Base-by-base conservation (phyloP, 2,113 vertebrate genomes). In the Calidris pygmaea region DNA sequence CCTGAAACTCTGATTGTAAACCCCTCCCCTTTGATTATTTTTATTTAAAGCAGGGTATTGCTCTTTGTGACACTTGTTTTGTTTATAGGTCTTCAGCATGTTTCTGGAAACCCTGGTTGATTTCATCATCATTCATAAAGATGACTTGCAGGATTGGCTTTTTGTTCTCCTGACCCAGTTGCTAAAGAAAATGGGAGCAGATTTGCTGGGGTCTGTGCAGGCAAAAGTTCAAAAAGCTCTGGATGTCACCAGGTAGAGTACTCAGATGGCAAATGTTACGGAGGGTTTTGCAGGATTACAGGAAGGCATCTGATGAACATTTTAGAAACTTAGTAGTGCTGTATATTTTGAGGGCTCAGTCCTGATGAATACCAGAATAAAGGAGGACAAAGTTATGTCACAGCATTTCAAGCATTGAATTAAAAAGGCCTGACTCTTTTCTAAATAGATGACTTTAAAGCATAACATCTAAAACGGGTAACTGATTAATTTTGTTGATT, bases 61-160 rank as follows among this genome's bases (percentile, higher is more conserved):
- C 18, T 76, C 68, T 88, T 63, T 77, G 34, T 95, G 89, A 96
- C 59, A 73, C 29, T 93, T 53, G 56, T 18, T 75, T 82, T 89
- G 24, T 71, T 83, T 91, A 37, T 95, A 99, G 99, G 99, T 99
- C 91, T 99, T 99, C 97, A 99, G 99, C 97, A 99, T 99, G 99
- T 99, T 99, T 97, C 97, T 99, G 98, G 99, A 99, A 98, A 99
- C 99, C 2, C 98, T 99, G 26, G 99, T 99, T 95, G 99, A 99
- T 98, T 99, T 99, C 87, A 97, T 99, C 97, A 99, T 99, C 56
- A 99, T 99, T 78, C 99, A 99, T 97, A 98, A 99, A 92, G 99
- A 99, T 78, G 99, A 99, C 93, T 98, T 99, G 94, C 99, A 99
- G 96, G 99, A 99, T 93, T 99, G 99, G 99, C 99, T 99, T 32